phyloP scores from a whole-genome alignment of 2,113 vertebrate species.

The Siniperca chuatsi region DNA sequence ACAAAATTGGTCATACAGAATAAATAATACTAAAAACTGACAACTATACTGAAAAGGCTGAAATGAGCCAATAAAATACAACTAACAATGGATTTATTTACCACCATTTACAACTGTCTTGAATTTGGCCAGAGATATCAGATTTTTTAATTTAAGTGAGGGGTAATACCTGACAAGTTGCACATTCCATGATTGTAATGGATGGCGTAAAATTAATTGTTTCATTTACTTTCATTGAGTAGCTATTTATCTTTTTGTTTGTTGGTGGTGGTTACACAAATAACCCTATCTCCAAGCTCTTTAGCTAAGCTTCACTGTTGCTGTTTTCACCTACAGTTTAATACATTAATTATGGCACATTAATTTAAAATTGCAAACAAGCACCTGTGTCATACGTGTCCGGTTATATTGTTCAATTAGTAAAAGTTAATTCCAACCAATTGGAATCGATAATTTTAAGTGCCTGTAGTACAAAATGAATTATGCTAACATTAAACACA shows the following conservation, averaged over 20 bases:
- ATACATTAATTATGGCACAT: no score
- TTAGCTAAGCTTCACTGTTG: no score
- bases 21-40: no score
- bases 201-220: no score
- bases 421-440: neutral
- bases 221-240: neutral
- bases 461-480: neutral
- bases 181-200: no score
- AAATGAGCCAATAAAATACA: neutral
- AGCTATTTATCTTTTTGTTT: neutral
- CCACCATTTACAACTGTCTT: neutral
- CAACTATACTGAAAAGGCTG: no score
- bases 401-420: neutral
- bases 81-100: neutral
- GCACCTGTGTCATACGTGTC: neutral
- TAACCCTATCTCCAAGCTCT: no score
- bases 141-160: neutral
- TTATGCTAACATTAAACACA: neutral
- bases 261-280: no score
- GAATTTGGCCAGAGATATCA: neutral
- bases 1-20: no score
- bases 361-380: neutral
- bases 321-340: no score
- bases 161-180: neutral
- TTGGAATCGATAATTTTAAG: neutral